Conservation (phyloP, 2,113 vertebrate genomes). For the Ailurus styani region DNA sequence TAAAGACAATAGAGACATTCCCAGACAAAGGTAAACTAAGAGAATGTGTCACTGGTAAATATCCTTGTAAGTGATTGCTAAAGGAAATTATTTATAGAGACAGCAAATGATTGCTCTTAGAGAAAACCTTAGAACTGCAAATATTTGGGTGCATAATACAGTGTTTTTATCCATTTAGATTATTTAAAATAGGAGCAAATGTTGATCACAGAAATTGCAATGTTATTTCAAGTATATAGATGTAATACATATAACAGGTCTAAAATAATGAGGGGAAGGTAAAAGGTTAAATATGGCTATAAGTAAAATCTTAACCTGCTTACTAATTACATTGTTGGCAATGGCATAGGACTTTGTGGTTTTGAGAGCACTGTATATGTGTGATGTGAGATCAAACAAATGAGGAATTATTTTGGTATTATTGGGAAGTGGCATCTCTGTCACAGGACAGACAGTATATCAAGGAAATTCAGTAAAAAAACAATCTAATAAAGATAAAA, state of each 20-base stretch:
- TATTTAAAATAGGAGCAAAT: neutral
- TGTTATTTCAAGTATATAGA: neutral
- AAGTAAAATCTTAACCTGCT: neutral
- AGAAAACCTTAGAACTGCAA: neutral
- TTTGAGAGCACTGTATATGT: neutral
- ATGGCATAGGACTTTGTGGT: neutral
- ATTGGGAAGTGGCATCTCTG: neutral
- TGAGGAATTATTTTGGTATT: neutral
- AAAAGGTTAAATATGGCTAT: neutral
- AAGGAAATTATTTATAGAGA: neutral
- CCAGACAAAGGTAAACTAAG: neutral
- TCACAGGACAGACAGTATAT: neutral
- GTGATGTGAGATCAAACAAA: neutral
- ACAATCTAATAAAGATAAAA: neutral
- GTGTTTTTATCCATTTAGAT: neutral
- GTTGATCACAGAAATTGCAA: neutral
- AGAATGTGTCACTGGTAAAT: neutral
- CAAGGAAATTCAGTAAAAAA: neutral
- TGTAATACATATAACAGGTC: neutral
- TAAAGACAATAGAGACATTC: neutral
- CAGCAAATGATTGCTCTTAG: neutral
- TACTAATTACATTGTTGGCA: neutral
- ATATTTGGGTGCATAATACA: too few species aligned
- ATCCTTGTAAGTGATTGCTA: neutral
- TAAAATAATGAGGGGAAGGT: neutral